phyloP scores from a whole-genome alignment of 2,113 vertebrate genomes.

The Entomyzon cyanotis region DNA sequence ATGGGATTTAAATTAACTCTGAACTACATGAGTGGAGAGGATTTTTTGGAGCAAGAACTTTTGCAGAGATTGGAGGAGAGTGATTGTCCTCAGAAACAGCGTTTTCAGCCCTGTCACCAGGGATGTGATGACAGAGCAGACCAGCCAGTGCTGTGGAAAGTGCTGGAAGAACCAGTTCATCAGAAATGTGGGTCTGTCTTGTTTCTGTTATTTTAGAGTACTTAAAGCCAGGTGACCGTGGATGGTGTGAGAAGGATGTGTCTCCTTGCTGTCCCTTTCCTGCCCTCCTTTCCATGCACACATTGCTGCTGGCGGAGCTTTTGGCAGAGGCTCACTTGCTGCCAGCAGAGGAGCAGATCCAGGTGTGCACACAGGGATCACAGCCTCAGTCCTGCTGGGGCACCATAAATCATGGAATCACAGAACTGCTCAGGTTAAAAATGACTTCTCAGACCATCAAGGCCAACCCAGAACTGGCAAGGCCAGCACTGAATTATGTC shows the following conservation, averaged over 20 bases:
- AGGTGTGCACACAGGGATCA: not conserved
- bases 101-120: not conserved
- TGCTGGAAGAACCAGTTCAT: not conserved
- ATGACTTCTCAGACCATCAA: rapidly evolving
- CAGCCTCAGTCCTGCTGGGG: not conserved
- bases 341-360: not conserved
- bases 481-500: rapidly evolving
- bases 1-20: not conserved
- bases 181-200: not conserved
- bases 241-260: rapidly evolving
- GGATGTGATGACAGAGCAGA: not conserved
- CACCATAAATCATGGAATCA: too few species aligned
- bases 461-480: not conserved
- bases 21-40: rapidly evolving
- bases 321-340: not conserved
- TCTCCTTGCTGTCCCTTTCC: not conserved
- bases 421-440: not conserved
- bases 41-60: not conserved
- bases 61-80: not conserved
- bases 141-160: not conserved
- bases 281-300: not conserved
- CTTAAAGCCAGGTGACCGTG: not conserved
- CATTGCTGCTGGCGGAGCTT: rapidly evolving
- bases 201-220: not conserved
- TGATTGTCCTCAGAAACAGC: not conserved